Evolutionary conservation across 2,797 vertebrate genomes (phyloP), one percentile per base, ranked within the genome.

Genomic region (Lacerta viridis): DNA sequence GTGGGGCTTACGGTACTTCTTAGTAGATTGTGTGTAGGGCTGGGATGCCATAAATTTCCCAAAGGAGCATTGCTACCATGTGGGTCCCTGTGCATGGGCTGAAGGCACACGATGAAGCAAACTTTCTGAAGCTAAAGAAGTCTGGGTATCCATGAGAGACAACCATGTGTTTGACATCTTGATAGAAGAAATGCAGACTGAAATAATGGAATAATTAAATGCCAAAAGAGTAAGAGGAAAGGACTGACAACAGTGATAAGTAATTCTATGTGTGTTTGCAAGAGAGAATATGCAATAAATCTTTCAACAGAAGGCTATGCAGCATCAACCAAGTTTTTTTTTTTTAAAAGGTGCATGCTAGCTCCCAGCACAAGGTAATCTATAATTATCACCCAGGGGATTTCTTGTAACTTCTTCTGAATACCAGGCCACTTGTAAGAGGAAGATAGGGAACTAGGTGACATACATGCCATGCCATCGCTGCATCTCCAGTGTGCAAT

Each of bases 351-450:
- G 23, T 20, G 36, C 69, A 66, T 6, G 29, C 39, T 23, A 29
- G 43, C 43, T 71, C 74, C 43, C 23, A 69, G 46, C 7, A 2
- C 15, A 87, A 75, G 68, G 29, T 41, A 74, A 46, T 79, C 23
- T 36, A 74, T 85, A 85, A 87, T 85, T 87, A 68, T 75, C 81
- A 15, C 78, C 50, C 33, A 69, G 76, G 69, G 77, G 77, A 66
- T 85, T 90, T 87, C 82, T 76, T 80, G 7, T 50, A 88, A 33
- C 23, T 36, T 43, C 50, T 46, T 84, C 77, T 81, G 82, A 85
- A 69, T 76, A 75, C 17, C 55, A 68, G 59, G 23, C 36, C 41
- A 74, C 33, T 27, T 20, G 66, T n/a, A 55, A 55, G 15, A 74
- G 9, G 18, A 0, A 6, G 9, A 85, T 59, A 86, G 5, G 13